A percentile compares a stretch with the other conserved stretches of the same genome.
These are phyloP conservation scores for Chunga burmeisteri DNA, from an alignment of 2,113 vertebrate genomes.

Conservation along the genomic window DNA sequence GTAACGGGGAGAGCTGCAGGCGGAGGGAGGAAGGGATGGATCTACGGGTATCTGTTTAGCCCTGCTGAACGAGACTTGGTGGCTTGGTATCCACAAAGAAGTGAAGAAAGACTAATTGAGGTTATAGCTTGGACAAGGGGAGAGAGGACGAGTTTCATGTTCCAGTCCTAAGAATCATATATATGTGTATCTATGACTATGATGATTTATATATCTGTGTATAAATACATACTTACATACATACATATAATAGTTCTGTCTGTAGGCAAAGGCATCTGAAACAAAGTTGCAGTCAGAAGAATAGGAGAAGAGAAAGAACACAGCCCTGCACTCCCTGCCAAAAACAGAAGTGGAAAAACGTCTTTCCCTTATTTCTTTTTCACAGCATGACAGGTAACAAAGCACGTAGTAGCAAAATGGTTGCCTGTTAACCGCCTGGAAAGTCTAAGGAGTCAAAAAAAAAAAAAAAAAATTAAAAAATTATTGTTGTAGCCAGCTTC, in stretches of 20 bases:
- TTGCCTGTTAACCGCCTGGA: not conserved
- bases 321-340: not conserved
- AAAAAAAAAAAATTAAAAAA: not conserved
- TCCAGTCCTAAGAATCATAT: not conserved
- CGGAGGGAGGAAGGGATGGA: not conserved
- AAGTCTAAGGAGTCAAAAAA: not conserved
- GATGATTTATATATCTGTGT: not conserved
- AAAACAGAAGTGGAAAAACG: not conserved
- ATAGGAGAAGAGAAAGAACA: not conserved
- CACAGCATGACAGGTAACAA: not conserved
- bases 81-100: not conserved
- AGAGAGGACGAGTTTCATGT: not conserved
- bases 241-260: not conserved
- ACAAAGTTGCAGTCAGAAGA: not conserved
- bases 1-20: not conserved
- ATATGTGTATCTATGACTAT: not conserved
- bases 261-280: not conserved
- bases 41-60: not conserved
- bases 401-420: not conserved
- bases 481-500: not conserved
- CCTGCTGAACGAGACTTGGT: not conserved
- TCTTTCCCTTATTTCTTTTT: not conserved
- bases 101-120: not conserved
- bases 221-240: not conserved
- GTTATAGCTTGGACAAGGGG: not conserved